A percentile compares a stretch with the other conserved stretches of the same genome.
phyloP scores from a whole-genome alignment of 2,113 vertebrate species.

The Lutjanus erythropterus region DNA sequence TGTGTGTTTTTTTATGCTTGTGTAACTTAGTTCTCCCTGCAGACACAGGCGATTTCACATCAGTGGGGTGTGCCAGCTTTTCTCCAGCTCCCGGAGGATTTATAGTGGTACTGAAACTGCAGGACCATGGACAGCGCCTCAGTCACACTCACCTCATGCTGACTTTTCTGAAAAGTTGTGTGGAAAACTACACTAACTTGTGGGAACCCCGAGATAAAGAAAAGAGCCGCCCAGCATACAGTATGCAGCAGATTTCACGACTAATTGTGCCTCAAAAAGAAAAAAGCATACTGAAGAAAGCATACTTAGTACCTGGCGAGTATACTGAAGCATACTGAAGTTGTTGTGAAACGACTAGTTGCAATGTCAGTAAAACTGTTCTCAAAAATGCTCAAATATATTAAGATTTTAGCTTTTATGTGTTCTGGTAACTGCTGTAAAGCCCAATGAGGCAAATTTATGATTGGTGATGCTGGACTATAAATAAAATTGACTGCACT shows the following conservation, averaged over 20 bases:
- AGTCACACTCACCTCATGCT: slow-evolving; percentile 8
- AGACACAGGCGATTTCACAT: background rate
- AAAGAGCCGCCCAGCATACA: background rate
- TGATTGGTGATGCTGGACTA: background rate
- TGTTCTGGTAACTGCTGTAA: background rate
- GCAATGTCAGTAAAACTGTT: background rate
- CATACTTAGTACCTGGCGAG: background rate
- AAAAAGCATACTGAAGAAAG: background rate
- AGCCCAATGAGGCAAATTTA: background rate
- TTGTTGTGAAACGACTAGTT: background rate
- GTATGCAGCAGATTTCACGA: background rate
- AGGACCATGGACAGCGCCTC: slow-evolving; percentile 85
- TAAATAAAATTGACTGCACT: background rate
- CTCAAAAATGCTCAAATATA: background rate
- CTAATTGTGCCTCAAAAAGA: background rate
- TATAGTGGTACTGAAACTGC: slow-evolving; percentile 55
- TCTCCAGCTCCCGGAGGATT: background rate
- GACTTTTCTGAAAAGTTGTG: background rate
- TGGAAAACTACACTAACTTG: background rate
- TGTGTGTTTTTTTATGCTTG: background rate
- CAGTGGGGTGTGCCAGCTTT: slow-evolving; percentile 11
- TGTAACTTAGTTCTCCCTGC: background rate
- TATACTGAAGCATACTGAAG: background rate
- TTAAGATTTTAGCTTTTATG: background rate
- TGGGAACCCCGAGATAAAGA: background rate